Conservation (phyloP, 2,797 vertebrate genomes). For the Myotis findleyi region DNA sequence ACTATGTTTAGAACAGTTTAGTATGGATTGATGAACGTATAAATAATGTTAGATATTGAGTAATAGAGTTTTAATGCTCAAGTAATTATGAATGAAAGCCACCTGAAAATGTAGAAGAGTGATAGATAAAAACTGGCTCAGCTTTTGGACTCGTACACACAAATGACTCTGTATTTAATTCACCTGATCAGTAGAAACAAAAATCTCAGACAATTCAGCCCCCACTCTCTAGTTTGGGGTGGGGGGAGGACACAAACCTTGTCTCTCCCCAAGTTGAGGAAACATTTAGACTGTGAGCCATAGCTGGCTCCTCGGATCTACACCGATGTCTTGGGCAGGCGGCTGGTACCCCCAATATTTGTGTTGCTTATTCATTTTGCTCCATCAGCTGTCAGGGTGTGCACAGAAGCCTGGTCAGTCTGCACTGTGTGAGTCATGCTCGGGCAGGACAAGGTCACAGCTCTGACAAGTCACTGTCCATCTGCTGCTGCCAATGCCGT, state of each 20-base stretch:
- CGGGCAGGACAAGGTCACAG: background rate
- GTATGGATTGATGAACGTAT: background rate
- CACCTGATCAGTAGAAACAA: background rate
- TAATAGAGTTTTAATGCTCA: background rate
- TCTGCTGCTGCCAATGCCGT: background rate
- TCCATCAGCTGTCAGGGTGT: background rate
- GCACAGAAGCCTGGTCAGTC: background rate
- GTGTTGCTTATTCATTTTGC: background rate
- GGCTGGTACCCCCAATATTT: background rate
- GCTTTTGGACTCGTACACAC: background rate
- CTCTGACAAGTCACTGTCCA: background rate
- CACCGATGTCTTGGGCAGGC: background rate
- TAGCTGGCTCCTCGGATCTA: background rate
- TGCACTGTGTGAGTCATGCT: background rate
- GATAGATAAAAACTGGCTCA: background rate
- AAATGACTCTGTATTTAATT: background rate
- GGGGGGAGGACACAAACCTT: background rate
- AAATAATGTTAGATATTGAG: background rate
- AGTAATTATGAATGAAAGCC: background rate
- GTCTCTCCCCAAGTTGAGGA: background rate
- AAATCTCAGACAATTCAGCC: background rate
- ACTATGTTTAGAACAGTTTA: background rate
- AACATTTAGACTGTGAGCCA: background rate
- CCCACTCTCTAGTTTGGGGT: background rate
- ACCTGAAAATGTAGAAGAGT: background rate